Evolutionary conservation across 2,797 vertebrate genomes (phyloP).

Genomic region (Protonibea diacanthus): DNA sequence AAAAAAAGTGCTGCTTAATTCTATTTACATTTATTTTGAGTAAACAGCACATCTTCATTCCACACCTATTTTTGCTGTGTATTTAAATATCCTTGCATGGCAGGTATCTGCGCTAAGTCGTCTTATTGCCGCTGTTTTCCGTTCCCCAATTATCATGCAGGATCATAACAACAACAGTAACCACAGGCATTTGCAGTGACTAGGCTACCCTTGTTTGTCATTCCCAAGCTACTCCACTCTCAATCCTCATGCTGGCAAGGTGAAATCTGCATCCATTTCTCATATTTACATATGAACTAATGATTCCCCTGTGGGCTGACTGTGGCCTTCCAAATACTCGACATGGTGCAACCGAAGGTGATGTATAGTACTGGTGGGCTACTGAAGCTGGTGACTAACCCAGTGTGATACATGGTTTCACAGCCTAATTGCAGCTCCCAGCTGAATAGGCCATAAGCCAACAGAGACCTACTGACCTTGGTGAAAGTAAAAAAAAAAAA

Average conservation of each 20-base stretch:
- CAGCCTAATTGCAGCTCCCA: slow-evolving; percentile 80
- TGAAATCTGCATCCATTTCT: slow-evolving; percentile 75
- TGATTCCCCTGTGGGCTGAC: slow-evolving; percentile 71
- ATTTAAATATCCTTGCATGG: neutral
- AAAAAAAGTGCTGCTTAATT: slow-evolving; percentile 19
- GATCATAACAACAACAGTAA: slow-evolving; percentile 49
- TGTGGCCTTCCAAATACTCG: slow-evolving; percentile 70
- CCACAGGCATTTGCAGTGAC: slow-evolving; percentile 46
- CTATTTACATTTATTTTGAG: slow-evolving; percentile 32
- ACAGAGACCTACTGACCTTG: slow-evolving; percentile 81
- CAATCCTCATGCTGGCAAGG: slow-evolving; percentile 66
- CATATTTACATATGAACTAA: slow-evolving; percentile 81
- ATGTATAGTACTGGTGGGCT: slow-evolving; percentile 71
- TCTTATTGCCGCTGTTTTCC: slow-evolving; percentile 11
- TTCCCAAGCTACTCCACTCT: slow-evolving; percentile 36
- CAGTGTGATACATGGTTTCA: slow-evolving; percentile 70
- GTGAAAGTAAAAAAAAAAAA: slow-evolving; percentile 51
- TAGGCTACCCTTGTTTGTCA: slow-evolving; percentile 64
- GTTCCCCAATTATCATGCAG: slow-evolving; percentile 54
- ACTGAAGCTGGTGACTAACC: slow-evolving; percentile 77
- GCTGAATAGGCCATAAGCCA: slow-evolving; percentile 76
- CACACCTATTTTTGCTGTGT: neutral
- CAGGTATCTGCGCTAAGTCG: slow-evolving; percentile 11
- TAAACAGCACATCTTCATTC: slow-evolving; percentile 5
- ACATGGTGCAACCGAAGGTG: slow-evolving; percentile 58